Base-by-base conservation (phyloP, 1,140 invertebrate genomes). In the Melipona quadrifasciata region DNA sequence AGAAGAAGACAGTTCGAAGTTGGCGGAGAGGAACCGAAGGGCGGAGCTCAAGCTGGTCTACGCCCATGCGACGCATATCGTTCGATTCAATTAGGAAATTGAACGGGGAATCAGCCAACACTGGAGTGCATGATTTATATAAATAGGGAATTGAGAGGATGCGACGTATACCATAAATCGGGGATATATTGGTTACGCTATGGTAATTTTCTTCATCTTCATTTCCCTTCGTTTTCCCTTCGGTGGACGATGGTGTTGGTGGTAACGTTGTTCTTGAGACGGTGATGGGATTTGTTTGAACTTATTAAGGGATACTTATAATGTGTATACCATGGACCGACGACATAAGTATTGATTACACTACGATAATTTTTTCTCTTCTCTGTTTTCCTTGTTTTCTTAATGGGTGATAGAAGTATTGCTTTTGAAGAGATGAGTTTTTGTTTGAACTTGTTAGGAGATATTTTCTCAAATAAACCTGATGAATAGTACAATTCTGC, bases 41-140 rank as follows among this genome's bases (percentile, higher is more conserved):
- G 65, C 85, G 87, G 87, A 73, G 87, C 58, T 24, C 51, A 16
- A 80, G 31, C 14, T 81, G 39, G 87, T 85, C 55, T 70, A 87
- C 87, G 87, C 87, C 86, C 77, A 77, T 68, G 64, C 47, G 19
- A 21, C 31, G 72, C 51, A 47, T n/a, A 34, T 82, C 80, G 61
- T 72, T 72, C 84, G 81, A 94, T 93, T 94, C 93, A 93, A 94
- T 94, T 94, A 94, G 92, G 91, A 93, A 93, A 94, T 94, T 93
- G 93, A 92, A 82, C 39, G 86, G 81, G 74, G 79, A 64, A 67
- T 87, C 78, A 64, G 76, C 75, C 61, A 53, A 53, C 55, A 47
- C 73, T n/a, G 61, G 72, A 76, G 76, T 72, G 39, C 64, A 87
- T 88, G 71, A 87, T 88, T 88, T 88, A 84, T 61, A n/a, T 14